Conservation (phyloP, 2,113 vertebrate species). For the Octodon degus region DNA sequence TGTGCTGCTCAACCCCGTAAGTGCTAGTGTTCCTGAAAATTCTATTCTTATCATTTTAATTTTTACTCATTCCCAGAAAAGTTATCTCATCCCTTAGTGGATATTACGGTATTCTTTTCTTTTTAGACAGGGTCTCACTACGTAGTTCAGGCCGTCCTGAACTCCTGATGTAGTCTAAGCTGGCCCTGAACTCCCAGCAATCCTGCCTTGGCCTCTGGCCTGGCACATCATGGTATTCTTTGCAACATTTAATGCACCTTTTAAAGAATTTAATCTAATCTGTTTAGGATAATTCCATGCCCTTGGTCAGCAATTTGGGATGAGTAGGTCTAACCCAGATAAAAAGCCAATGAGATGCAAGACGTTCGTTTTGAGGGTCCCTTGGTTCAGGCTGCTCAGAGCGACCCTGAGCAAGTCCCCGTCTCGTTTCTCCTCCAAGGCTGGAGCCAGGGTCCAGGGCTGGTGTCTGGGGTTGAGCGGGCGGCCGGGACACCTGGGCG, state of each 20-base stretch:
- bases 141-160: too few species aligned
- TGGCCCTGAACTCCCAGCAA: neutral
- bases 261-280: neutral
- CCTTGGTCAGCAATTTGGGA: neutral
- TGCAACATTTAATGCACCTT: neutral
- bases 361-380: neutral
- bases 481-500: neutral
- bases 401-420: neutral
- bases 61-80: conserved; percentile 9
- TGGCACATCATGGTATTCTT: neutral
- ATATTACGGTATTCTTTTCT: neutral
- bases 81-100: neutral
- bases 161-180: too few species aligned
- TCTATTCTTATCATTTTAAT: neutral
- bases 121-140: too few species aligned
- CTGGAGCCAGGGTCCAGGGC: neutral
- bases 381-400: neutral
- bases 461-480: neutral
- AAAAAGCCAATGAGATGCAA: conserved; percentile 6
- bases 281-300: neutral
- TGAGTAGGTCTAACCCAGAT: neutral
- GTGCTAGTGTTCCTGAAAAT: neutral
- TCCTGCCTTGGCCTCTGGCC: neutral
- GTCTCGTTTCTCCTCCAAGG: neutral
- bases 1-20: neutral